Evolutionary conservation across 2,113 vertebrate species (phyloP), one percentile per base, ranked within the genome.

Genomic region (Campylorhamphus procurvoides): DNA sequence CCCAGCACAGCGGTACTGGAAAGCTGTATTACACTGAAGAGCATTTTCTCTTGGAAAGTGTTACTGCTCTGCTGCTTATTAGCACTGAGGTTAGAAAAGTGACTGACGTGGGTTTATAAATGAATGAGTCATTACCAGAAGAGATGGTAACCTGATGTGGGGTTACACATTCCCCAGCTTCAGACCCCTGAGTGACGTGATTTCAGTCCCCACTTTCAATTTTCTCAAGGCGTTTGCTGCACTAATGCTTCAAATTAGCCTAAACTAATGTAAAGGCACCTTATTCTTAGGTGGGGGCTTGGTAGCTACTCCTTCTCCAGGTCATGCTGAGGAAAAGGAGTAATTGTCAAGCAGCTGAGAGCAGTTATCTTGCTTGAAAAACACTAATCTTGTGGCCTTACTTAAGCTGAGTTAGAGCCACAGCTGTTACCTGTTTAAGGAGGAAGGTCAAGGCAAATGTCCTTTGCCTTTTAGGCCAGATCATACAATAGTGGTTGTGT

Each of bases 401-500:
- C n/a, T 87, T 95, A 88, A 93, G 67, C 63, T 89, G 88, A 88
- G 85, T 71, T 96, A 60, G 7, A 92, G 79, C 76, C 56, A 72
- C 64, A 75, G 92, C 92, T 94, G 90, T 93, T 93, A 77, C 55
- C 39, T 95, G 42, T 86, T 87, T 77, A 83, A 91, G 55, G 25
- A 56, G 33, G 39, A 83, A 24, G 31, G 72, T 91, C 80, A 71
- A 77, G 47, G 49, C 14, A 86, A 63, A 42, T 18, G 15, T 84
- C 59, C 33, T 93, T 78, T 85, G 40, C 29, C 42, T 80, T 95
- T 77, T 47, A 85, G 67, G 27, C 12, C 27, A 76, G 58, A 17
- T 94, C 39, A 55, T 58, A 20, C 5, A 50, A 14, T 8, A n/a
- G 17, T 81, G 91, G 5, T 42, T 91, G 20, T 66, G 16, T 46